A percentile compares a stretch with the other conserved stretches of the same genome.
These are phyloP conservation scores for Forbesichthys papilliferus DNA, from an alignment of 2,113 vertebrate genomes.

Conservation along the genomic window DNA sequence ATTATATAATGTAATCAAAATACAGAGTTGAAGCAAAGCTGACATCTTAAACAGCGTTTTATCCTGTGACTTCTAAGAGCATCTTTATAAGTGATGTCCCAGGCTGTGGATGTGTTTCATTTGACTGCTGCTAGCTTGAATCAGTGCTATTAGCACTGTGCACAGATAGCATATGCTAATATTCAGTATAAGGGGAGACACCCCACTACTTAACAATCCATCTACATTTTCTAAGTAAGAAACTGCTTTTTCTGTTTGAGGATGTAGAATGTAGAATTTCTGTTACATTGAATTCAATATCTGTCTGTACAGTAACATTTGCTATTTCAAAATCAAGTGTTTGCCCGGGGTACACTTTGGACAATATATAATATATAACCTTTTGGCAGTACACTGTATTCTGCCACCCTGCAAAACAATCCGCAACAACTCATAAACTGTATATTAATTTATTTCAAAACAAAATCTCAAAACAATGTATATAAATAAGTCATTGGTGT, in stretches of 20 bases:
- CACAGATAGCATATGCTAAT: conserved; percentile 17
- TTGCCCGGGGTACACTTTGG: conserved; percentile 24
- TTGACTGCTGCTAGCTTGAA: conserved; percentile 1
- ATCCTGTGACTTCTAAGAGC: too few species aligned
- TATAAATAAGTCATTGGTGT: conserved; percentile 9
- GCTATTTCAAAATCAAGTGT: too few species aligned
- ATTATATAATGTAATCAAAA: too few species aligned
- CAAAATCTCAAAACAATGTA: neutral
- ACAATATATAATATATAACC: neutral
- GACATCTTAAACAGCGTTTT: too few species aligned
- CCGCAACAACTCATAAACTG: neutral
- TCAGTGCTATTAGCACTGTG: conserved; percentile 1
- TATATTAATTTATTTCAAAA: conserved; percentile 19
- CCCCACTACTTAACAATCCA: conserved; percentile 5
- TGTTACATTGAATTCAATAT: conserved; percentile 16
- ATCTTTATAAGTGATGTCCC: neutral
- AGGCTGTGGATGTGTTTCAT: conserved; percentile 30
- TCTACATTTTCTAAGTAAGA: neutral
- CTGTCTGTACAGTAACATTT: neutral
- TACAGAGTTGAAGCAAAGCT: too few species aligned
- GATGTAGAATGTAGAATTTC: neutral
- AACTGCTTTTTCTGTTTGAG: conserved; percentile 16
- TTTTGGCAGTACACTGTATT: neutral
- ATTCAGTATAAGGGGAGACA: neutral
- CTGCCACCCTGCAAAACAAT: conserved; percentile 4